phyloP scores from a whole-genome alignment of 2,797 vertebrate genomes.

The Artibeus lituratus region DNA sequence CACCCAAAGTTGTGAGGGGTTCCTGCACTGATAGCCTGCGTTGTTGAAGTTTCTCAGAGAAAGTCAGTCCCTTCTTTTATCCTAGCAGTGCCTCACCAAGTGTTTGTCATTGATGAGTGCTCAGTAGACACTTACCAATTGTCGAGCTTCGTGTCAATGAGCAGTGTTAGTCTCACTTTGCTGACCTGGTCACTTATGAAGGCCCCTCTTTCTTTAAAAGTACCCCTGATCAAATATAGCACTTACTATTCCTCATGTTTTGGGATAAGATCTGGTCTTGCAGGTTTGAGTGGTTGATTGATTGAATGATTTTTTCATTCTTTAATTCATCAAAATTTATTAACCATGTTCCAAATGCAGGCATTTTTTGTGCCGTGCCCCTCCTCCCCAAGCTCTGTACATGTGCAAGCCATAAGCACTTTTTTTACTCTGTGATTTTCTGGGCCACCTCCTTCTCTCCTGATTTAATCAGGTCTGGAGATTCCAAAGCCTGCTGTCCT shows the following conservation, averaged over 20 bases:
- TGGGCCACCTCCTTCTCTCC: not conserved
- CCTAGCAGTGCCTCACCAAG: not conserved
- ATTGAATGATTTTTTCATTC: not conserved
- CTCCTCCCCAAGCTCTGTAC: not conserved
- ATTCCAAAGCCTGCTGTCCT: not conserved
- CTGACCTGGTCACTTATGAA: not conserved
- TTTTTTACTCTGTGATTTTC: not conserved
- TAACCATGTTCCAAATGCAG: not conserved
- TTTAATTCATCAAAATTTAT: not conserved
- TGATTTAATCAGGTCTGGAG: too few species aligned
- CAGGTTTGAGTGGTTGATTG: not conserved
- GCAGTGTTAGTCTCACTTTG: not conserved
- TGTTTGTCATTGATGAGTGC: not conserved
- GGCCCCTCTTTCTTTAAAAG: not conserved
- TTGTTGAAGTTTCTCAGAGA: not conserved
- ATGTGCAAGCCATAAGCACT: not conserved
- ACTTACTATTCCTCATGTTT: not conserved
- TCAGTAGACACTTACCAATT: not conserved
- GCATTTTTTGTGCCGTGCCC: too few species aligned
- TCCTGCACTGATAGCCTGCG: too few species aligned
- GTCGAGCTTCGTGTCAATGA: not conserved
- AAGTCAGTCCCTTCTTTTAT: not conserved
- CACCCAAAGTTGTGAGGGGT: not conserved
- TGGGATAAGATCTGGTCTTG: not conserved
- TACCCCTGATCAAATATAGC: not conserved